Evolutionary conservation across 2,113 vertebrate genomes (phyloP).

Genomic region (Channa argus): DNA sequence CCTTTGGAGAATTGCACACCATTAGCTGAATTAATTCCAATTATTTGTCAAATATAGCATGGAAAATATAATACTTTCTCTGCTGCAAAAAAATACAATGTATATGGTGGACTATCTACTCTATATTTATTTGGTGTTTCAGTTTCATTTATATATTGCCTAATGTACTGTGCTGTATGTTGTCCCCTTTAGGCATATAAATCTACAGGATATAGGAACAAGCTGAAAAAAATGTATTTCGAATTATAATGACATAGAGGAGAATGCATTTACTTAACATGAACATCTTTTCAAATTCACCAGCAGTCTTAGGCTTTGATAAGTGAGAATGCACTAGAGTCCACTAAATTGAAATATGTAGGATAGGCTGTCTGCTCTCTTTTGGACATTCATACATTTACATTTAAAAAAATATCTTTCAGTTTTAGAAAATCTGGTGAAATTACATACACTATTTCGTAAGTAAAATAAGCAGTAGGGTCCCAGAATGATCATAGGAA

Average conservation of each 20-base stretch:
- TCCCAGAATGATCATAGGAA: not conserved
- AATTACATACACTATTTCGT: not conserved
- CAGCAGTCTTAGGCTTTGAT: not conserved
- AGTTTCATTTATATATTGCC: constrained; percentile 6
- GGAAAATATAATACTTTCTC: constrained; percentile 39
- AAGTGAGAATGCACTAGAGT: not conserved
- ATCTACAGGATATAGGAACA: not conserved
- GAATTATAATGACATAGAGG: not conserved
- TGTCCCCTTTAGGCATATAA: not conserved
- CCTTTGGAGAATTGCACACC: constrained; percentile 72
- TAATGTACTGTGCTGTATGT: not conserved
- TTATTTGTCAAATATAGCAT: constrained; percentile 35
- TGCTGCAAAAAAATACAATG: constrained; percentile 20
- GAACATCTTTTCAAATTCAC: not conserved
- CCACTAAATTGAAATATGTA: not conserved
- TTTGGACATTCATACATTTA: not conserved
- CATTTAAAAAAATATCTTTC: not conserved
- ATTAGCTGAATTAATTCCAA: constrained; percentile 57
- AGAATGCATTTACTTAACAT: not conserved
- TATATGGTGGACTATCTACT: not conserved
- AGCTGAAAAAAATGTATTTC: not conserved
- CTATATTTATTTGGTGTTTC: constrained; percentile 2
- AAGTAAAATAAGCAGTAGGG: not conserved
- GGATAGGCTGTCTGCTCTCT: not conserved
- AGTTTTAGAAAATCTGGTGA: not conserved